phyloP scores from a whole-genome alignment of 2,113 vertebrate species.

The Silurus glanis region DNA sequence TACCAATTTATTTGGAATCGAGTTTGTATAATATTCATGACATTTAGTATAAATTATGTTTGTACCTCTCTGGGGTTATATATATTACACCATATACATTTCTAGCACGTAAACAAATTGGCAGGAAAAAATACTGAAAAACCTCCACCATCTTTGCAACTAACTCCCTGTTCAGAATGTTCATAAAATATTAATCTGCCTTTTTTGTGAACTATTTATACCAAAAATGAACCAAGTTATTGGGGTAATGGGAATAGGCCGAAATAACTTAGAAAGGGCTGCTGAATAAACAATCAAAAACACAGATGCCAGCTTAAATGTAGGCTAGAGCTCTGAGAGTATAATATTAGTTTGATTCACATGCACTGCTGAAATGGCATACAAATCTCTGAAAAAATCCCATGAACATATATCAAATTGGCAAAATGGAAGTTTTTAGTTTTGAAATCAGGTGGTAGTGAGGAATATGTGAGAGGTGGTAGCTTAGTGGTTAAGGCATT shows the following conservation, averaged over 20 bases:
- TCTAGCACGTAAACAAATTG: not conserved
- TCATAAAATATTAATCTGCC: slow-evolving; percentile 46
- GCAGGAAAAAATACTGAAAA: not conserved
- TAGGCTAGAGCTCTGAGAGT: slow-evolving; percentile 3
- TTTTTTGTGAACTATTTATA: slow-evolving; percentile 45
- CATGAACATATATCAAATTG: not conserved
- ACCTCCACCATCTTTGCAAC: slow-evolving; percentile 31
- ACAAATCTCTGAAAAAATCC: not conserved
- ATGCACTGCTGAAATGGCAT: not conserved
- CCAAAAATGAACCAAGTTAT: slow-evolving; percentile 29
- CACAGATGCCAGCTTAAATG: not conserved
- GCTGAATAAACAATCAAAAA: slow-evolving; percentile 34
- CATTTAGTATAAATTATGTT: not conserved
- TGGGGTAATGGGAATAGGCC: slow-evolving; percentile 37
- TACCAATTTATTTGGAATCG: no score
- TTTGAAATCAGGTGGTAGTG: not conserved
- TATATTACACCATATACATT: not conserved
- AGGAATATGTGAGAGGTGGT: not conserved
- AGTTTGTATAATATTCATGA: not conserved
- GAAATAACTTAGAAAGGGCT: slow-evolving; percentile 25
- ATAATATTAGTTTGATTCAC: not conserved
- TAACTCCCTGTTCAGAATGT: slow-evolving; percentile 31
- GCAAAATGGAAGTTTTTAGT: not conserved
- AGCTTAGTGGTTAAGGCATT: no score
- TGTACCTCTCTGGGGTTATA: not conserved